Evolutionary conservation across 2,113 vertebrate genomes (phyloP), one percentile per base, ranked within the genome.

Genomic region (Anguilla rostrata): DNA sequence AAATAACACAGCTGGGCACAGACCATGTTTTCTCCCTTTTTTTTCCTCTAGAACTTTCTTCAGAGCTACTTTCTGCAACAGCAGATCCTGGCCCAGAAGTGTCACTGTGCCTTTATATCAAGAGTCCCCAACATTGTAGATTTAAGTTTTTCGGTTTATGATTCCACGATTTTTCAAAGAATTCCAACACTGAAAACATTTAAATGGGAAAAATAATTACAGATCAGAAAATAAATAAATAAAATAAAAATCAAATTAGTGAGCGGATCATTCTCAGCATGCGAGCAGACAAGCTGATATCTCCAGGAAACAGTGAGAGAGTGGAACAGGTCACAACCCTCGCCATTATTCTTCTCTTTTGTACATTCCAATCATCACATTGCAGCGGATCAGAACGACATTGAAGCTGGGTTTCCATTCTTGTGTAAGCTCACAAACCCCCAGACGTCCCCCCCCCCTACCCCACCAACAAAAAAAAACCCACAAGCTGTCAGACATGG

Each of bases 1-100:
- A 84, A 66, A 82, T 86, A 66, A 86, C 85, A 82, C 80, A 86
- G 85, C 56, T 86, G 85, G 85, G 56, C 39, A 57, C 20, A 20
- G 39, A 46, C 39, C 22, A 88, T 85, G n/a, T 34, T 87, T 84
- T 14, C 34, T 43, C 78, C 18, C 1, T 89, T 84, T 84, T 6
- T 87, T 34, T 34, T 34, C 86, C 81, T 88, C 86, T 90, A 78
- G 75, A 86, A 0, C 8, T 86, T 20, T 75, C 78, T 82, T 60
- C 20, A 66, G 18, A 81, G 83, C 41, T 12, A 34, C 78, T 57
- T 88, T 89, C 86, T 86, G 46, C 4, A 81, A 91, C 89, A 92
- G 91, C 84, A 90, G 41, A 63, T 86, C 87, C 87, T 40, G 88
- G 87, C 89, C 91, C 39, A 91, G 90, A 92, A 92, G 90, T 88